Evolutionary conservation across 1,140 invertebrate species (phyloP), one percentile per base, ranked within the genome.

Genomic region (Homarus americanus): DNA sequence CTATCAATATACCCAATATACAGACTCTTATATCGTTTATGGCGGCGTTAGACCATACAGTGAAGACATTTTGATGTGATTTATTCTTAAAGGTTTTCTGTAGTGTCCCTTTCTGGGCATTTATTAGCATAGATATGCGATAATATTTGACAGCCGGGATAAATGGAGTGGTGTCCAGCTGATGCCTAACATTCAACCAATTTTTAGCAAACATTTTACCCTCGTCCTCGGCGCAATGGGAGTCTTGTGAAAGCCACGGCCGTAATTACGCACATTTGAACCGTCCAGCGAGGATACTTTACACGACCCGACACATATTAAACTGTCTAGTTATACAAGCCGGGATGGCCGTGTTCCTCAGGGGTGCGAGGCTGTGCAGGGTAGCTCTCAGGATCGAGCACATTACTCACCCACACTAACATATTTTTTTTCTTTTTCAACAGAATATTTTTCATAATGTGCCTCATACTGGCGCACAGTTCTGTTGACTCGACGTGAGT

Each of bases 1-100:
- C 86, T 88, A 88, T 88, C 86, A 80, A 82, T 88, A 88, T 88
- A 49, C 86, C 86, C 86, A 82, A 88, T 88, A 88, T 28, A 88
- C 76, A 80, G 73, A 78, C 85, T 78, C 85, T 66, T 79, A 79
- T 76, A 87, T 79, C 75, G 20, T 87, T 88, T 88, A 88, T 72
- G 78, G 78, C 63, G 36, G 78, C 58, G 76, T 80, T 66, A 44
- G 53, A 88, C 76, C 86, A 82, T 88, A 72, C 44, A 88, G 76
- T 69, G 58, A 82, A 80, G 76, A 72, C 78, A 82, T 88, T 88
- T 44, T 79, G 28, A 49, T 88, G 86, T 88, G 76, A 88, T 88
- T 88, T 88, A 88, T 88, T 82, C 53, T 82, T 69, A 72, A 49
- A 63, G 78, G 78, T 88, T 88, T 63, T 82, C 76, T 86, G 83